Conservation (phyloP, 2,888 invertebrate species). For the Oscheius sp. region DNA sequence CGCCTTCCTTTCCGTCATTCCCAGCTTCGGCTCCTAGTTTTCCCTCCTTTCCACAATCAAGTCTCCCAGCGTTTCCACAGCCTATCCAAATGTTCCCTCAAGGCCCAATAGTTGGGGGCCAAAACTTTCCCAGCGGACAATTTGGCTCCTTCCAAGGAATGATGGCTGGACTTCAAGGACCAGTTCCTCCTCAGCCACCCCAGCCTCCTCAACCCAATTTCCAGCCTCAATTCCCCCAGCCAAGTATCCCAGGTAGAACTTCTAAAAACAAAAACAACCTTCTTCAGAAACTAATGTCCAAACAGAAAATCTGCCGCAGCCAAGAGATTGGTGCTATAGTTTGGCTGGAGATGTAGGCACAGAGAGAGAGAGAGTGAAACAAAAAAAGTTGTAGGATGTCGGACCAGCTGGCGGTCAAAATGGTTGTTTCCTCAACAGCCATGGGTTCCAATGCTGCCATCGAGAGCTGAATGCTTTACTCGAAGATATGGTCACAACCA, state of each 20-base stretch:
- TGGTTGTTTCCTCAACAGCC: constrained; percentile 8
- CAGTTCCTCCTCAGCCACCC: neutral
- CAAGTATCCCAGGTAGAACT: no score
- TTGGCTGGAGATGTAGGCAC: no score
- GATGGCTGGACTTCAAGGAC: no score
- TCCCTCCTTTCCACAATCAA: neutral
- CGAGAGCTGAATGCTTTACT: constrained; percentile 5
- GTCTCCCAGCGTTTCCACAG: neutral
- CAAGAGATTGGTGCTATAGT: constrained; percentile 13
- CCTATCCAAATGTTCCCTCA: neutral
- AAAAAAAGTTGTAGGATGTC: neutral
- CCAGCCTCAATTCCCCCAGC: neutral
- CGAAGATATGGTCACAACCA: neutral
- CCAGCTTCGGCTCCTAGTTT: no score
- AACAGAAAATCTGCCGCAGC: no score
- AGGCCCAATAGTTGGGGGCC: constrained; percentile 12
- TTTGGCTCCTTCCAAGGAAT: no score
- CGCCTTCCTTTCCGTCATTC: neutral
- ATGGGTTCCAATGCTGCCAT: constrained; percentile 13
- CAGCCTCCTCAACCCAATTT: no score
- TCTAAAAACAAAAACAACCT: no score
- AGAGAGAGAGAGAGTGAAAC: neutral
- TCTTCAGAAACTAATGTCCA: no score
- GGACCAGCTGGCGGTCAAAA: neutral
- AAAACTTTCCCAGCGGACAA: no score